Conservation (phyloP, 1,140 invertebrate genomes). For the Hormaphis cornu region DNA sequence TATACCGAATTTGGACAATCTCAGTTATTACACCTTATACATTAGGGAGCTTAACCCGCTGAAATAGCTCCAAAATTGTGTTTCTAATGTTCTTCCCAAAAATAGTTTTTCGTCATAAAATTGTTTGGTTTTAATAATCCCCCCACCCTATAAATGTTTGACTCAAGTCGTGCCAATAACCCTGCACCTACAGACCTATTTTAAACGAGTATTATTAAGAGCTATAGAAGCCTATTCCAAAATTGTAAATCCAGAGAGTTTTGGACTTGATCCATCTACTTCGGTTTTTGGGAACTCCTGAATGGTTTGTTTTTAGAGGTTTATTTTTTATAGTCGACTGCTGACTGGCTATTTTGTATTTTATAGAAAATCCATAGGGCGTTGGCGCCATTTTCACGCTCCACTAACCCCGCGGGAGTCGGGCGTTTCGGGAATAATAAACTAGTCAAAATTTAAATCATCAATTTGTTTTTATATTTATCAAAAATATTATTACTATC, state of each 20-base stretch:
- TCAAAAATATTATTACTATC: too few relatives aligned
- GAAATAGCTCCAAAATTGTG: too few relatives aligned
- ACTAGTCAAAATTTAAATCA: background rate
- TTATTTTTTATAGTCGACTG: background rate
- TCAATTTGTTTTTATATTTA: too few relatives aligned
- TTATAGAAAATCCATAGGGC: slow-evolving; percentile 19
- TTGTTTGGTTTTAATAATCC: background rate
- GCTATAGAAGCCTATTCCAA: too few relatives aligned
- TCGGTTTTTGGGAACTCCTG: background rate
- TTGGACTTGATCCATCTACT: too few relatives aligned
- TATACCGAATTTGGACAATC: background rate
- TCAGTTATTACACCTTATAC: background rate
- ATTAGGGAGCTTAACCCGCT: background rate
- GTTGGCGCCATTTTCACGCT: slow-evolving; percentile 14
- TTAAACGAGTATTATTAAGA: too few relatives aligned
- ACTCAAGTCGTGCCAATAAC: too few relatives aligned
- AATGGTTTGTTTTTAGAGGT: background rate
- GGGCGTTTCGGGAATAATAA: background rate
- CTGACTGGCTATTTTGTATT: background rate
- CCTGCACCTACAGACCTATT: too few relatives aligned
- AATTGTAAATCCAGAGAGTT: too few relatives aligned
- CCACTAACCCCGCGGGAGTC: background rate
- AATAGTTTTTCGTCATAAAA: too few relatives aligned
- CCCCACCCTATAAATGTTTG: too few relatives aligned
- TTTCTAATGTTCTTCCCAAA: too few relatives aligned